Conservation (phyloP, 2,888 invertebrate species). For the Selenia dentaria region DNA sequence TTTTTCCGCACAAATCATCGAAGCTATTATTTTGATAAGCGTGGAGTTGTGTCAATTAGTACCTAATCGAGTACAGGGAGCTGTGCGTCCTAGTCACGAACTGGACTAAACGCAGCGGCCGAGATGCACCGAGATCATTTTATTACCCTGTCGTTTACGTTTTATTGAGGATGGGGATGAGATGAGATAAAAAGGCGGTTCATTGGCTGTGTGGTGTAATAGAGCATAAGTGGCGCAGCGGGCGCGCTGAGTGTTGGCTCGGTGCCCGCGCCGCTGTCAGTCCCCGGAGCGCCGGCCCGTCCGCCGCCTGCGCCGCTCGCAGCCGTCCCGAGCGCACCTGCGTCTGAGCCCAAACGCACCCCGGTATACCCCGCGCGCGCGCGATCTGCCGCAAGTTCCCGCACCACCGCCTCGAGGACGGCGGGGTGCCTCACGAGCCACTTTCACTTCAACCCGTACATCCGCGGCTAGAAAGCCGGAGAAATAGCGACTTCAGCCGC, state of each 20-base stretch:
- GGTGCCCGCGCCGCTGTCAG: slow-evolving; percentile 71
- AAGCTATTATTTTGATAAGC: slow-evolving; percentile 42
- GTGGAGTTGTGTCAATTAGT: slow-evolving; percentile 5
- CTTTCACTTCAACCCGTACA: slow-evolving; percentile 33
- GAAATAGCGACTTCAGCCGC: slow-evolving; percentile 53
- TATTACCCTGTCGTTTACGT: slow-evolving; percentile 63
- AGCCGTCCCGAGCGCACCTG: slow-evolving; percentile 60
- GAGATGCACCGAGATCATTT: slow-evolving; percentile 43
- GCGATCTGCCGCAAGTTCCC: slow-evolving; percentile 14
- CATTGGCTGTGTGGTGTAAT: slow-evolving; percentile 65
- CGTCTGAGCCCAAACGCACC: slow-evolving; percentile 6
- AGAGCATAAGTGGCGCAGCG: slow-evolving; percentile 68
- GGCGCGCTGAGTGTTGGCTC: slow-evolving; percentile 62
- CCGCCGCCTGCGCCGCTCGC: slow-evolving; percentile 63
- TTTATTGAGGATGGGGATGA: slow-evolving; percentile 51
- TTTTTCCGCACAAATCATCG: slow-evolving; percentile 42
- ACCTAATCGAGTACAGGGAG: background rate
- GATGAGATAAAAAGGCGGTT: slow-evolving; percentile 42
- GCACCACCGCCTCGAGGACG: slow-evolving; percentile 33
- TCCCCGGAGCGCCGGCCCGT: slow-evolving; percentile 70
- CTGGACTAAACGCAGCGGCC: background rate
- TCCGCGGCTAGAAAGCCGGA: slow-evolving; percentile 51
- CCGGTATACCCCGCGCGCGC: slow-evolving; percentile 12
- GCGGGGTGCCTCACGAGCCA: slow-evolving; percentile 14
- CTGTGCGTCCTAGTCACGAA: background rate